phyloP scores from a whole-genome alignment of 2,888 invertebrate genomes.

The Hybos culiciformis region DNA sequence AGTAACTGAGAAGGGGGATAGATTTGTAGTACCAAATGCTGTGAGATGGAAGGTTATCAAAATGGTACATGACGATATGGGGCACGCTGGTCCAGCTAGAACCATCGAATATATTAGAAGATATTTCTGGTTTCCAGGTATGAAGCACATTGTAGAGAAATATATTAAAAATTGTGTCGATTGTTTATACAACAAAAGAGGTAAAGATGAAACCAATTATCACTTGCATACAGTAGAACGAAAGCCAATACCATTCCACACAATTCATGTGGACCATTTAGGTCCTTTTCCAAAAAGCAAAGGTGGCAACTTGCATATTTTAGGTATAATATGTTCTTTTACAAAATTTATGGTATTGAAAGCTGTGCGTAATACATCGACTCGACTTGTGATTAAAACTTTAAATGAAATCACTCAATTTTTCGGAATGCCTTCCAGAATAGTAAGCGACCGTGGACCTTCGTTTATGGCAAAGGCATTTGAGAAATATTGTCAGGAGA shows the following conservation, averaged over 20 bases:
- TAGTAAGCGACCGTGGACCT: constrained; percentile 20
- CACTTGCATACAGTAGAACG: constrained; percentile 16
- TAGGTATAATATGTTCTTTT: constrained; percentile 12
- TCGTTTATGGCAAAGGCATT: constrained; percentile 17
- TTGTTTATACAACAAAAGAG: constrained; percentile 26
- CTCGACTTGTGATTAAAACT: constrained; percentile 10
- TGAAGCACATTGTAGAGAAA: constrained; percentile 25
- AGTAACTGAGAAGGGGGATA: not conserved
- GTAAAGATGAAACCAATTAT: constrained; percentile 13
- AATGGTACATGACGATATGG: constrained; percentile 9
- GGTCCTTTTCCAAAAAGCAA: constrained; percentile 11
- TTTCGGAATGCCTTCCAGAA: constrained; percentile 18
- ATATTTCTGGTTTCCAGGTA: constrained; percentile 31
- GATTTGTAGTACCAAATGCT: constrained; percentile 10
- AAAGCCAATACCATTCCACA: no score
- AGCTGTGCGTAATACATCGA: constrained; percentile 12
- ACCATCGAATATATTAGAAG: constrained; percentile 8
- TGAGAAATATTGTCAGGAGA: constrained; percentile 14
- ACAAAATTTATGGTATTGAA: constrained; percentile 14
- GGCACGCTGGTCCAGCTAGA: constrained; percentile 7
- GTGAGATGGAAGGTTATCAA: constrained; percentile 9
- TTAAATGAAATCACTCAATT: constrained; percentile 12
- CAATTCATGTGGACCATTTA: constrained; percentile 13
- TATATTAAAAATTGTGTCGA: constrained; percentile 29
- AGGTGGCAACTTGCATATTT: constrained; percentile 7